phyloP scores from a whole-genome alignment of 1,140 invertebrate genomes.

The Trinorchestia longiramus region DNA sequence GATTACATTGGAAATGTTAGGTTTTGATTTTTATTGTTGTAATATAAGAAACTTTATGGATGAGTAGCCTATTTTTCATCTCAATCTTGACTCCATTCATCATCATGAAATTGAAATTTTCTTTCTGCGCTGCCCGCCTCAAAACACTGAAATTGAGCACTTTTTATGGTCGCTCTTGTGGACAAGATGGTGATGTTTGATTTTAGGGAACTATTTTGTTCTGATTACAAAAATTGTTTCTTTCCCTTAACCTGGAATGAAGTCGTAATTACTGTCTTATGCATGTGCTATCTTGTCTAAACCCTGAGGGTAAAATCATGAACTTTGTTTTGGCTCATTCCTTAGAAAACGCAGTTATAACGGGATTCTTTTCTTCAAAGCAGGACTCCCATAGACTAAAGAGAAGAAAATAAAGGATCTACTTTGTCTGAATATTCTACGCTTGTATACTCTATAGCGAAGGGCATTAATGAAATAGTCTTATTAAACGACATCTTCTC shows the following conservation, averaged over 20 bases:
- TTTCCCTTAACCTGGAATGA: neutral
- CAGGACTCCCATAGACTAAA: neutral
- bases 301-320: neutral
- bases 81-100: neutral
- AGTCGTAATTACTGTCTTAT: neutral
- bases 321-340: neutral
- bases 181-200: neutral
- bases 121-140: neutral
- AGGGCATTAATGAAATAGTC: slow-evolving; percentile 25
- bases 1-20: neutral
- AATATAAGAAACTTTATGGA: neutral
- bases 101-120: neutral
- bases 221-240: neutral
- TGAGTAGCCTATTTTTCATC: neutral
- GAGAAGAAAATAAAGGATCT: neutral
- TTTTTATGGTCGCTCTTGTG: neutral
- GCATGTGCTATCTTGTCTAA: neutral
- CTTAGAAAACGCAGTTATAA: neutral
- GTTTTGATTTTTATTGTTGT: neutral
- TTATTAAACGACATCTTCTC: neutral
- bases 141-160: neutral
- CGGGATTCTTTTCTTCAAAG: neutral
- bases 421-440: neutral
- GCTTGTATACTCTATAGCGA: slow-evolving; percentile 34
- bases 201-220: neutral